Percentiles rank a stretch among this genome's conserved stretches.
Conservation (phyloP, 2,888 invertebrate species). For the Agelastica alni region DNA sequence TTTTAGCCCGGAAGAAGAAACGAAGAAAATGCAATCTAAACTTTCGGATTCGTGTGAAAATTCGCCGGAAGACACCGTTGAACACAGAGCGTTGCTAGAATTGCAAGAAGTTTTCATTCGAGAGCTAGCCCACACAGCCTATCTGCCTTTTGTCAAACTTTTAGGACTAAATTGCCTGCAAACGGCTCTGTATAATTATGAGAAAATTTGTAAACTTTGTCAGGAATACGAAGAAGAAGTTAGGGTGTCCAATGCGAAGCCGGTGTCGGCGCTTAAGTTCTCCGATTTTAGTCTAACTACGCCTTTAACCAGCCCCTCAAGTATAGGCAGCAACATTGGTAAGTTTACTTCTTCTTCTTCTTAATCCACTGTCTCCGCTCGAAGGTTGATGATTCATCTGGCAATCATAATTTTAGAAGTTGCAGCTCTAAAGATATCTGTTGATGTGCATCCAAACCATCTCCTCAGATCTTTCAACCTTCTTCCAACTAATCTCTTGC, state of each 20-base stretch:
- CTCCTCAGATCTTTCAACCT: too few relatives aligned
- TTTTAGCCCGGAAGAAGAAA: not conserved
- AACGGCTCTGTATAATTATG: slow-evolving; percentile 75
- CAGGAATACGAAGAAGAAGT: slow-evolving; percentile 68
- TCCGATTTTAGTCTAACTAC: slow-evolving; percentile 34
- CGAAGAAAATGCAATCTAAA: slow-evolving; percentile 54
- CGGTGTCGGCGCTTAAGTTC: slow-evolving; percentile 32
- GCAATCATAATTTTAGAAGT: too few relatives aligned
- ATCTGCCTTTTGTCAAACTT: slow-evolving; percentile 74
- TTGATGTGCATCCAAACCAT: too few relatives aligned
- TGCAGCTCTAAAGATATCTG: too few relatives aligned
- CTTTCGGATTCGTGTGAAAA: slow-evolving; percentile 63
- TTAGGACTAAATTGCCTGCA: slow-evolving; percentile 74
- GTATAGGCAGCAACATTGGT: slow-evolving; percentile 77
- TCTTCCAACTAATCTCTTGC: too few relatives aligned
- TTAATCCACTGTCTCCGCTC: too few relatives aligned
- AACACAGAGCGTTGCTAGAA: slow-evolving; percentile 69
- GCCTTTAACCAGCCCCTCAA: slow-evolving; percentile 54
- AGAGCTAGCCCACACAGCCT: slow-evolving; percentile 82
- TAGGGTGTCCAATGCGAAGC: slow-evolving; percentile 27
- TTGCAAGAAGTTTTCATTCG: slow-evolving; percentile 80
- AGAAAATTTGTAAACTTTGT: slow-evolving; percentile 77
- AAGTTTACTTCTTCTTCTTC: too few relatives aligned
- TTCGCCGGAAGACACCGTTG: slow-evolving; percentile 54
- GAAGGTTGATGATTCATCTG: too few relatives aligned